phyloP scores from a whole-genome alignment of 2,888 invertebrate species.

The Pogonocherus hispidulus region DNA sequence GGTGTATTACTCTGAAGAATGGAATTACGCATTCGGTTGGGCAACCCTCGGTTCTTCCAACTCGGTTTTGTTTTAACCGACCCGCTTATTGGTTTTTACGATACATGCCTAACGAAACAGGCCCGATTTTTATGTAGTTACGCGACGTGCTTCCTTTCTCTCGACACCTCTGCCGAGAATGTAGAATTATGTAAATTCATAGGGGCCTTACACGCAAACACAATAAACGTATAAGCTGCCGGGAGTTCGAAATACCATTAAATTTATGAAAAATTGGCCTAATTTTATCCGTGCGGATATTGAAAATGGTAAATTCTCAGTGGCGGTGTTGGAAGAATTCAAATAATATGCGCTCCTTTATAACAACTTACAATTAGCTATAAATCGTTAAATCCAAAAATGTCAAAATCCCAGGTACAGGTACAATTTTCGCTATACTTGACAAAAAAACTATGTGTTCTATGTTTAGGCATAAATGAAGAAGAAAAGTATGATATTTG shows the following conservation, averaged over 20 bases:
- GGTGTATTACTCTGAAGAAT: not conserved
- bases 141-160: constrained; percentile 44
- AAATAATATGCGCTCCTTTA: too few species aligned
- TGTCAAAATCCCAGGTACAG: too few species aligned
- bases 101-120: constrained; percentile 55
- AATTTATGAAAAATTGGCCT: constrained; percentile 13
- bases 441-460: too few species aligned
- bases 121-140: constrained; percentile 57
- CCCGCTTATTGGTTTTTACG: constrained; percentile 60
- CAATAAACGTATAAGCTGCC: constrained; percentile 19
- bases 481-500: too few species aligned
- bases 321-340: not conserved
- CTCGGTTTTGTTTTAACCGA: constrained; percentile 59
- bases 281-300: not conserved
- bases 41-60: constrained; percentile 36
- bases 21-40: constrained; percentile 25
- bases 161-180: constrained; percentile 27
- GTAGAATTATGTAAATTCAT: constrained; percentile 32
- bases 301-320: not conserved
- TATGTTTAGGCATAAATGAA: too few species aligned
- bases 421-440: too few species aligned
- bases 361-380: too few species aligned
- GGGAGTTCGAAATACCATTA: constrained; percentile 13
- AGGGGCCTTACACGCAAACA: constrained; percentile 20
- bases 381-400: too few species aligned